Percentiles rank a stretch among this genome's conserved stretches.
These are phyloP conservation scores for Mellivora capensis DNA, from an alignment of 2,113 vertebrate genomes.

Conservation along the genomic window DNA sequence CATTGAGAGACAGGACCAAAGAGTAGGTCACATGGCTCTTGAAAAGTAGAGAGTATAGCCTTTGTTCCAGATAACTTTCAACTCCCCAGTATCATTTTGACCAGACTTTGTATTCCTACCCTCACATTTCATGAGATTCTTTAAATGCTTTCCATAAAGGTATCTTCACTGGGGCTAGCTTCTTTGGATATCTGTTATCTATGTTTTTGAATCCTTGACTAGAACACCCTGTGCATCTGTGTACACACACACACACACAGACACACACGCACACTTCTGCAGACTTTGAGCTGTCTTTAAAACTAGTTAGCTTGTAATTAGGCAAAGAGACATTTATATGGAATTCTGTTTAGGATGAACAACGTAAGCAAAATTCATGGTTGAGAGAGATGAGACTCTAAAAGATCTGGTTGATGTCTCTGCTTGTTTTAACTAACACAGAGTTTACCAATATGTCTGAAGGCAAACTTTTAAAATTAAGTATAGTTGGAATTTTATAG, in stretches of 20 bases:
- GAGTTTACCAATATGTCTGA: background rate
- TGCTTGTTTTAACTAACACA: background rate
- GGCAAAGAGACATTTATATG: background rate
- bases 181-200: background rate
- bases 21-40: background rate
- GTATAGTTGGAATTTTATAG: background rate
- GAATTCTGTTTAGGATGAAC: background rate
- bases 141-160: background rate
- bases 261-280: background rate
- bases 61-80: background rate
- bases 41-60: background rate
- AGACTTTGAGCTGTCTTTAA: background rate
- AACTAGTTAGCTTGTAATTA: background rate
- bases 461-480: slow-evolving; percentile 28
- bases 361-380: background rate
- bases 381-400: background rate
- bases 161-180: background rate
- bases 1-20: background rate
- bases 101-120: background rate
- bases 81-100: background rate
- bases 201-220: background rate
- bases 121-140: background rate
- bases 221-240: background rate
- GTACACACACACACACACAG: background rate
- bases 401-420: background rate